Evolutionary conservation across 2,113 vertebrate genomes (phyloP).

Genomic region (Baryphthengus martii): DNA sequence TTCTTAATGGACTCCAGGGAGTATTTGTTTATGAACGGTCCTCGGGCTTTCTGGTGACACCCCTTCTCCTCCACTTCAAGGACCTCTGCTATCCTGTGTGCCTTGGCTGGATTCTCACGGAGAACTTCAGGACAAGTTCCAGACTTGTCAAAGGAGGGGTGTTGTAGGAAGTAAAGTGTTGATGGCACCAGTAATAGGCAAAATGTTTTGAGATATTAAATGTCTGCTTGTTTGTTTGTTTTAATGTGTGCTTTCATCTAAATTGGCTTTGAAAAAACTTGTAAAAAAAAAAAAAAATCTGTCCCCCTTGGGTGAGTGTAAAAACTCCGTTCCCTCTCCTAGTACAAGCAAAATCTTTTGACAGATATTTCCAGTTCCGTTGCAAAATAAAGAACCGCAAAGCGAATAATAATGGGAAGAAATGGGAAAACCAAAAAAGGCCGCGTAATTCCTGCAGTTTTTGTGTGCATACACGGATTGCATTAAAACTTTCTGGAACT

Average conservation of each 20-base stretch:
- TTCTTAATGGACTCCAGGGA: neutral
- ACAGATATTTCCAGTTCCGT: conserved; percentile 28
- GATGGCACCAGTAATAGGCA: no score
- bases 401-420: conserved; percentile 1
- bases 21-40: neutral
- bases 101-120: neutral
- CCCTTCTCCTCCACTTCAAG: neutral
- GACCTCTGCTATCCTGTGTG: neutral
- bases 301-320: neutral
- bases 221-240: neutral
- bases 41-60: neutral
- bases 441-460: neutral
- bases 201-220: neutral
- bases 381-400: conserved; percentile 56
- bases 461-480: neutral
- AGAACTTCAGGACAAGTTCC: neutral
- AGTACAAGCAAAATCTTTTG: conserved; percentile 11
- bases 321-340: neutral
- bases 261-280: conserved; percentile 48
- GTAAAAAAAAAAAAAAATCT: conserved; percentile 15
- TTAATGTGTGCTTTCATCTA: neutral
- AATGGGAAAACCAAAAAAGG: neutral
- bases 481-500: neutral
- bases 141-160: no score
- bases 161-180: no score